These are phyloP conservation scores for Hoplias malabaricus DNA, from an alignment of 2,113 vertebrate genomes.

Conservation along the genomic window DNA sequence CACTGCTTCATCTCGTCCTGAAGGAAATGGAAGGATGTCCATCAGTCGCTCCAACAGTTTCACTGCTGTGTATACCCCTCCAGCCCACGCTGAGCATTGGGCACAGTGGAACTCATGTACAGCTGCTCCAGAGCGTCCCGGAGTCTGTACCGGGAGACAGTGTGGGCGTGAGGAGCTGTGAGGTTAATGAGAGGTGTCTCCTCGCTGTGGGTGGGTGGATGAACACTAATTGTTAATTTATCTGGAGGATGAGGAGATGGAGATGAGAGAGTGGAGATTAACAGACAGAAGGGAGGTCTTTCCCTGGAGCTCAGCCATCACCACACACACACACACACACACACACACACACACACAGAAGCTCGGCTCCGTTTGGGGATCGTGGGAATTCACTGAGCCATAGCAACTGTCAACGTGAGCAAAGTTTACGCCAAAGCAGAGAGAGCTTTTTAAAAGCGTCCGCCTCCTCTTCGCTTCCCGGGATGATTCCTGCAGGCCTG, in stretches of 20 bases:
- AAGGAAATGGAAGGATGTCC: too few relatives aligned
- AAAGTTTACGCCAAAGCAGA: neutral
- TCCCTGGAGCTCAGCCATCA: slow-evolving; percentile 26
- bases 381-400: neutral
- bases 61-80: too few relatives aligned
- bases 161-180: too few relatives aligned
- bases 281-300: neutral
- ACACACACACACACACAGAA: neutral
- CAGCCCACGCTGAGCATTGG: too few relatives aligned
- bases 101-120: too few relatives aligned
- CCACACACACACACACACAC: neutral
- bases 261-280: neutral
- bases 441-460: neutral
- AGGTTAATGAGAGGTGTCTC: neutral
- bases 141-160: too few relatives aligned
- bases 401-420: slow-evolving; percentile 1
- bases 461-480: neutral
- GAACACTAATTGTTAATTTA: slow-evolving; percentile 8
- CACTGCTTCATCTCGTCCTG: too few relatives aligned
- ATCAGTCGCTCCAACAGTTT: too few relatives aligned
- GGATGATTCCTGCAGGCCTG: neutral
- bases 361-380: neutral
- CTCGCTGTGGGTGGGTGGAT: neutral
- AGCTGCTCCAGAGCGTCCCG: too few relatives aligned
- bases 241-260: neutral